Percentiles rank a stretch among this genome's conserved stretches.
These are phyloP conservation scores for Gorsachius magnificus DNA, from an alignment of 2,797 vertebrate species.

Conservation along the genomic window DNA sequence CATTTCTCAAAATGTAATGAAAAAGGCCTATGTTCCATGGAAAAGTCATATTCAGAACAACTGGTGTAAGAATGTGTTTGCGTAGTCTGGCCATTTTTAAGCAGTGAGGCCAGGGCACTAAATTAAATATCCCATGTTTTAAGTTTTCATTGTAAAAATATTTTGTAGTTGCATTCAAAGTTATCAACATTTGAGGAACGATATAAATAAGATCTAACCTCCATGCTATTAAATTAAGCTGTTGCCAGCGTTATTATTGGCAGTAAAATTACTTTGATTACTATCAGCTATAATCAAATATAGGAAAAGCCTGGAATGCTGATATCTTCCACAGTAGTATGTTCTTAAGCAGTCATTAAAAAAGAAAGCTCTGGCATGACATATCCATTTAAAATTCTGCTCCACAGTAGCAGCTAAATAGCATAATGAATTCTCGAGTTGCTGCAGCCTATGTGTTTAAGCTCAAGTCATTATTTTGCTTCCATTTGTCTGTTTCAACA, in stretches of 20 bases:
- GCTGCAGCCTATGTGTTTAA: slow-evolving; percentile 11
- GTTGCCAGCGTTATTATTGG: slow-evolving; percentile 77
- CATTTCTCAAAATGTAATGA: neutral
- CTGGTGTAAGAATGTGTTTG: neutral
- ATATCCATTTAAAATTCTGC: slow-evolving; percentile 47
- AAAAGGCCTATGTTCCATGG: neutral
- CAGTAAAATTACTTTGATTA: slow-evolving; percentile 78
- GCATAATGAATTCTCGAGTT: slow-evolving; percentile 49
- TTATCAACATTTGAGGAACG: slow-evolving; percentile 7
- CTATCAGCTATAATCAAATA: slow-evolving; percentile 86
- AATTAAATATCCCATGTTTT: slow-evolving; percentile 28
- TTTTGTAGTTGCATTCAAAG: neutral
- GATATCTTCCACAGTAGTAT: slow-evolving; percentile 35
- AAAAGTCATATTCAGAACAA: slow-evolving; percentile 6
- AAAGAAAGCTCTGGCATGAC: slow-evolving; percentile 47
- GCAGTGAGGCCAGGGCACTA: neutral
- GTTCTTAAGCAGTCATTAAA: slow-evolving; percentile 36
- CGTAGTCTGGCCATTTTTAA: neutral
- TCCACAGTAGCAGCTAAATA: slow-evolving; percentile 62
- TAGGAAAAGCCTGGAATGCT: slow-evolving; percentile 73
- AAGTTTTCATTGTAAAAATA: slow-evolving; percentile 5
- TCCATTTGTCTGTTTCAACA: slow-evolving; percentile 38
- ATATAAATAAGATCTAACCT: slow-evolving; percentile 7
- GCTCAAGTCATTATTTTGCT: slow-evolving; percentile 48
- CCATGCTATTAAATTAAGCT: slow-evolving; percentile 50